A percentile compares a stretch with the other conserved stretches of the same genome.
Evolutionary conservation across 2,797 vertebrate genomes (phyloP).

Genomic region (Mus minutoides): DNA sequence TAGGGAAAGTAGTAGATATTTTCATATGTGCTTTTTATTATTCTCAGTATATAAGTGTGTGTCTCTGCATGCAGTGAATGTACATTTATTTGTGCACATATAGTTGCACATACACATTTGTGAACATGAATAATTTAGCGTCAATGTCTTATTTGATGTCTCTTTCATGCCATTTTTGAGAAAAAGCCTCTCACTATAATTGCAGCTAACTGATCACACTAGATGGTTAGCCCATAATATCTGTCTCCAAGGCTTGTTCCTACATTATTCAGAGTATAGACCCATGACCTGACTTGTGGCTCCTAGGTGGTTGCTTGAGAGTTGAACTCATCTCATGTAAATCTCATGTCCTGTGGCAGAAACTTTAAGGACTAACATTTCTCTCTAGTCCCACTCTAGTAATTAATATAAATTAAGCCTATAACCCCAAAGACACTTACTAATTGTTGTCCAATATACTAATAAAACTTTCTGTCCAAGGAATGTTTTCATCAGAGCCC

Average conservation of each 20-base stretch:
- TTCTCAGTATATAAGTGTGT: neutral
- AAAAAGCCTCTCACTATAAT: neutral
- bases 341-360: neutral
- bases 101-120: neutral
- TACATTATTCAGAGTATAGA: neutral
- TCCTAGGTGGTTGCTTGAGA: neutral
- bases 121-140: neutral
- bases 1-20: neutral
- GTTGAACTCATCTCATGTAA: neutral
- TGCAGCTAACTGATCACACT: neutral
- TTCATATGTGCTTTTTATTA: neutral
- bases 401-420: neutral
- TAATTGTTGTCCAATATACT: neutral
- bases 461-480: neutral
- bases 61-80: neutral
- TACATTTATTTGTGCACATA: neutral
- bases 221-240: neutral
- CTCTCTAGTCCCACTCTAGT: neutral
- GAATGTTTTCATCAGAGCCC: neutral
- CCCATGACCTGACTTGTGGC: neutral
- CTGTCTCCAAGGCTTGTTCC: too few species aligned
- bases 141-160: neutral
- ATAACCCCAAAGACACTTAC: too few species aligned
- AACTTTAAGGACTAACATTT: neutral
- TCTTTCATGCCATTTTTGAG: neutral